phyloP scores from a whole-genome alignment of 2,888 invertebrate species.

The Callyntrura guangdongensis region DNA sequence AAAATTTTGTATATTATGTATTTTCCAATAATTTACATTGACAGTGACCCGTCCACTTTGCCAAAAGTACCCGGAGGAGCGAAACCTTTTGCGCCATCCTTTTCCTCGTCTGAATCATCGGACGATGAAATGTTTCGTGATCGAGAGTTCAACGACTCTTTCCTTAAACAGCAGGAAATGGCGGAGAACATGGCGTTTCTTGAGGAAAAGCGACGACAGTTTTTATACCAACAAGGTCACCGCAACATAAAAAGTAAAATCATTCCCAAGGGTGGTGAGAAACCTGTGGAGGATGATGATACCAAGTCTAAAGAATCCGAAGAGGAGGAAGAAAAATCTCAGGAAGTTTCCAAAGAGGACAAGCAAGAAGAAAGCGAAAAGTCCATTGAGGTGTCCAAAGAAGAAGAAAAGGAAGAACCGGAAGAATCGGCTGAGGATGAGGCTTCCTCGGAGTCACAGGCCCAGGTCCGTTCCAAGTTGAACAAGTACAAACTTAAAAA shows the following conservation, averaged over 20 bases:
- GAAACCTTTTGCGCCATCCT: slow-evolving; percentile 23
- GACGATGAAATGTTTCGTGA: slow-evolving; percentile 58
- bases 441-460: slow-evolving; percentile 7
- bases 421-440: slow-evolving; percentile 40
- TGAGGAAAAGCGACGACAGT: slow-evolving; percentile 66
- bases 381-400: slow-evolving; percentile 37
- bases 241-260: slow-evolving; percentile 15
- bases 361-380: slow-evolving; percentile 48
- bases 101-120: not conserved
- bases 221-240: slow-evolving; percentile 49
- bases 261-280: slow-evolving; percentile 47
- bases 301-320: slow-evolving; percentile 59
- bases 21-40: no score
- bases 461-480: slow-evolving; percentile 19
- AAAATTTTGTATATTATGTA: no score
- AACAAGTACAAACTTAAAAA: slow-evolving; percentile 64
- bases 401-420: slow-evolving; percentile 55
- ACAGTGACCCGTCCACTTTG: slow-evolving; percentile 46
- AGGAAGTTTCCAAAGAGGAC: slow-evolving; percentile 54
- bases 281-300: slow-evolving; percentile 42
- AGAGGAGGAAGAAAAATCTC: slow-evolving; percentile 52
- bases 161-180: slow-evolving; percentile 71
- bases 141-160: slow-evolving; percentile 62
- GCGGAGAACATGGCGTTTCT: slow-evolving; percentile 63
- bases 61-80: slow-evolving; percentile 39